A percentile compares a stretch with the other conserved stretches of the same genome.
Evolutionary conservation across 1,140 invertebrate genomes (phyloP).

Genomic region (Drosophila parabipectinata): DNA sequence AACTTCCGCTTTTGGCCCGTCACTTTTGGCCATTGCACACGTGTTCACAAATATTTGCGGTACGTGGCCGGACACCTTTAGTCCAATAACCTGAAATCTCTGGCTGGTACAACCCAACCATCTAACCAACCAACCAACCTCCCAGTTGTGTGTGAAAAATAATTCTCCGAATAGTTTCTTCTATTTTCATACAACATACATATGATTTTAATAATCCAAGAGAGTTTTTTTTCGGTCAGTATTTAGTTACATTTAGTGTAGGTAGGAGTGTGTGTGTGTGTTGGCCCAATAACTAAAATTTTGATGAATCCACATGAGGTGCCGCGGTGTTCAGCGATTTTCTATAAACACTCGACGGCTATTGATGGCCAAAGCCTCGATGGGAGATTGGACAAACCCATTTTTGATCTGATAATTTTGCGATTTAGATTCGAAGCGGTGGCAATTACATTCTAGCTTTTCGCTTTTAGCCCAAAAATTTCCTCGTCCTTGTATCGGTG

Average conservation of each 20-base stretch:
- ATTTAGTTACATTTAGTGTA: conserved; percentile 42
- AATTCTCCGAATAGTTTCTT: conserved; percentile 27
- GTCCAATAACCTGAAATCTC: conserved; percentile 18
- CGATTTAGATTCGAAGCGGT: conserved; percentile 57
- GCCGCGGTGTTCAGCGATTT: conserved; percentile 34
- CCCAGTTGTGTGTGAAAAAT: conserved; percentile 17
- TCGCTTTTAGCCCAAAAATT: conserved; percentile 44
- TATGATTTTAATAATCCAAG: conserved; percentile 69
- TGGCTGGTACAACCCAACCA: not conserved
- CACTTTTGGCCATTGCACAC: conserved; percentile 74
- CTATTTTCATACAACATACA: conserved; percentile 32
- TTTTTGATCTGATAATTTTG: conserved; percentile 58
- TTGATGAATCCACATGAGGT: conserved; percentile 17
- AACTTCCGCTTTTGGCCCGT: conserved; percentile 45
- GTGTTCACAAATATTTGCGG: conserved; percentile 80
- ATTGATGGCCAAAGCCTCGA: not conserved
- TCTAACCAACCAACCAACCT: not conserved
- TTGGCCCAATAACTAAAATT: conserved; percentile 14
- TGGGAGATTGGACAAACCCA: conserved; percentile 23
- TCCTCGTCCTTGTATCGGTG: conserved; percentile 5
- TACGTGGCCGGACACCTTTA: conserved; percentile 73
- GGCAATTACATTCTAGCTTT: conserved; percentile 68
- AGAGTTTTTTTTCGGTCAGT: conserved; percentile 11
- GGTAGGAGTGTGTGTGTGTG: not conserved
- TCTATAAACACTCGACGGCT: conserved; percentile 29